phyloP scores from a whole-genome alignment of 2,797 vertebrate species.

The Moxostoma hubbsi region DNA sequence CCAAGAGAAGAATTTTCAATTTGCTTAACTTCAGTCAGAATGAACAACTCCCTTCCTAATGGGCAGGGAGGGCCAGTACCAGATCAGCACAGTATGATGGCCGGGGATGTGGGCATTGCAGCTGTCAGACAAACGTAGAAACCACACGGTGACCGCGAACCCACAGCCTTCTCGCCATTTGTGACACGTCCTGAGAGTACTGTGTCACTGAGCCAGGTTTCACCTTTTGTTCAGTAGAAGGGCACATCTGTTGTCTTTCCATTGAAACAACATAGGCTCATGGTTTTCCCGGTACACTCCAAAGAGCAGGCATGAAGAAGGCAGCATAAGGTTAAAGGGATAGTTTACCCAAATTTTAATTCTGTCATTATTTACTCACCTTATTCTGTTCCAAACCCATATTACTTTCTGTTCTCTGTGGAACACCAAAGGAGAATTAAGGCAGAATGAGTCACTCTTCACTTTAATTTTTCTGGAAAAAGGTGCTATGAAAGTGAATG shows the following conservation, averaged over 20 bases:
- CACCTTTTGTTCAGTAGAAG: slow-evolving; percentile 43
- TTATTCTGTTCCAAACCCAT: no score
- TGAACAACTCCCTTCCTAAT: slow-evolving; percentile 45
- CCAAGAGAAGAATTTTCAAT: slow-evolving; percentile 40
- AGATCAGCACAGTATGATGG: slow-evolving; percentile 14
- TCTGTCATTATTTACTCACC: no score
- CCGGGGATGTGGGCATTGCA: not conserved
- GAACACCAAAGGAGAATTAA: no score
- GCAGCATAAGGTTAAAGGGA: not conserved
- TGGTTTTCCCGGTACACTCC: slow-evolving; percentile 32
- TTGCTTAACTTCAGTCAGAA: slow-evolving; percentile 45
- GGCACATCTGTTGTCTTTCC: not conserved
- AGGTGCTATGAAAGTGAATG: no score
- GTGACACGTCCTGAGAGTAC: not conserved
- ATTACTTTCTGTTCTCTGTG: no score
- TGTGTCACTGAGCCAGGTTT: slow-evolving; percentile 29
- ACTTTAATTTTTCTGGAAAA: no score
- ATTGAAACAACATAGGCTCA: slow-evolving; percentile 46
- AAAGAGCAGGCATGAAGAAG: slow-evolving; percentile 32
- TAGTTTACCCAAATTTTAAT: not conserved
- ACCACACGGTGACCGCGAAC: slow-evolving; percentile 18
- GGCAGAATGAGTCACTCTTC: no score
- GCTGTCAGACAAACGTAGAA: slow-evolving; percentile 30
- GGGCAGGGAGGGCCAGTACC: slow-evolving; percentile 24
- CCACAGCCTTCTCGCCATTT: not conserved